phyloP scores from a whole-genome alignment of 2,113 vertebrate species.

The Hippocampus guttulatus region DNA sequence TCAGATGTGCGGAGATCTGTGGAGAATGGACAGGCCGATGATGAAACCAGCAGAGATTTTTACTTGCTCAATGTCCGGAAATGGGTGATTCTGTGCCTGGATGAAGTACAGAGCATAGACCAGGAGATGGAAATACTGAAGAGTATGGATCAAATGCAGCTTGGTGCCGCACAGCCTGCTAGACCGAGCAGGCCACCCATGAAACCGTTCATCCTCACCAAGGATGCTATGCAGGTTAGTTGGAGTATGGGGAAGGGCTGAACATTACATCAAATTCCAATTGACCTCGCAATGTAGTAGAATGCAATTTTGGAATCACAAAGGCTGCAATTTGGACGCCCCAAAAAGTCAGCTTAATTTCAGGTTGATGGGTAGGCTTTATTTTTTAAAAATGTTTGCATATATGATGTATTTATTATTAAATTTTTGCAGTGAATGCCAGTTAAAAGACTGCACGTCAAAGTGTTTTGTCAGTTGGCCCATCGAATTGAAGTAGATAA shows the following conservation, averaged over 20 bases:
- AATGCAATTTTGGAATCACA: no score
- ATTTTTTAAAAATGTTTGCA: no score
- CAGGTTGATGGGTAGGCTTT: no score
- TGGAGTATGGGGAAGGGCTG: not conserved
- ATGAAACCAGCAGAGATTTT: conserved; percentile 81
- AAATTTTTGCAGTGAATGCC: no score
- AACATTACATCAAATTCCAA: not conserved
- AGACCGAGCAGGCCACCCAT: conserved; percentile 62
- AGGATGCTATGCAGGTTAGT: conserved; percentile 78
- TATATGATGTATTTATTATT: no score
- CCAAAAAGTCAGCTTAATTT: no score
- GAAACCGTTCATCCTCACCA: conserved; percentile 90
- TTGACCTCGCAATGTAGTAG: no score
- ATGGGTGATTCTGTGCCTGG: conserved; percentile 82
- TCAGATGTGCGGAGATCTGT: conserved; percentile 71
- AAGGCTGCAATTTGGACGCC: no score
- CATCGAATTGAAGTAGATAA: no score
- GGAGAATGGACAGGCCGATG: conserved; percentile 80
- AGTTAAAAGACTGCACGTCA: no score
- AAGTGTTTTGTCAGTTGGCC: no score
- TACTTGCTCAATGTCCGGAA: conserved; percentile 78
- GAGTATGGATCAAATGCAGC: conserved; percentile 69
- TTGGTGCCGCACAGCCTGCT: conserved; percentile 43
- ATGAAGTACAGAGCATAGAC: conserved; percentile 89
- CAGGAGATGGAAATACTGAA: conserved; percentile 84